Base-by-base conservation (phyloP, 2,113 vertebrate species). In the Tonatia bakeri region DNA sequence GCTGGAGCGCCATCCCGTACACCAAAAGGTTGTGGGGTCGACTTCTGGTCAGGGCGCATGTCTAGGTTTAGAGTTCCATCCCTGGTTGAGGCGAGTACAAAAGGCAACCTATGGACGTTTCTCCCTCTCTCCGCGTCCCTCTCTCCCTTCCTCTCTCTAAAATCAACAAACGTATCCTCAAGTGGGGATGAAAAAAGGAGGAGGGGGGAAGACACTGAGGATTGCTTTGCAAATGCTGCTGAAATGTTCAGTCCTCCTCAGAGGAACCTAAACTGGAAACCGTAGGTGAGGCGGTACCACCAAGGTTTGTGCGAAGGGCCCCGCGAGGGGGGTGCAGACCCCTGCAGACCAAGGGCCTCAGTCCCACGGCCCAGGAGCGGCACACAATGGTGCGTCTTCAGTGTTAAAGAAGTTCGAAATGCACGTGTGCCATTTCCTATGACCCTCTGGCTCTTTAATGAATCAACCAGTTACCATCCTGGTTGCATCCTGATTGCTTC, bases 211-310 rank as follows among this genome's bases (percentile, higher is more conserved):
- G 19, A 92, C 3, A 14, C 28, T 1, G 36, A 80, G 2, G 24
- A 38, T 6, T 13, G 59, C 15, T 70, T 22, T 59, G 10, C 2
- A 16, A 31, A 19, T 19, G n/a, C 17, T 16, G 19, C 38, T 15
- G 11, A 65, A 50, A 59, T 50, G 13, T 84, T 65, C 22, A 12
- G 13, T 20, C 13, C 59, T 33, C 64, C 43, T 75, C 45, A 69
- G 73, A 73, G 91, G 82, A 14, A 14, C 3, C 26, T 20, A 33
- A 43, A 24, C n/a, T 65, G 43, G 47, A 56, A 52, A 69, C 1
- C 31, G 36, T 6, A 6, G 10, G 15, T 7, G 22, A 22, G 7
- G 15, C 19, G 1, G n/a, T 11, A 1, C 2, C 24, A n/a, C 56
- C 15, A 9, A 77, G 45, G 50, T n/a, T 28, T 50, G 13, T 5